These are phyloP conservation scores for Eupithecia abbreviata DNA, from an alignment of 2,888 invertebrate genomes.

Conservation along the genomic window DNA sequence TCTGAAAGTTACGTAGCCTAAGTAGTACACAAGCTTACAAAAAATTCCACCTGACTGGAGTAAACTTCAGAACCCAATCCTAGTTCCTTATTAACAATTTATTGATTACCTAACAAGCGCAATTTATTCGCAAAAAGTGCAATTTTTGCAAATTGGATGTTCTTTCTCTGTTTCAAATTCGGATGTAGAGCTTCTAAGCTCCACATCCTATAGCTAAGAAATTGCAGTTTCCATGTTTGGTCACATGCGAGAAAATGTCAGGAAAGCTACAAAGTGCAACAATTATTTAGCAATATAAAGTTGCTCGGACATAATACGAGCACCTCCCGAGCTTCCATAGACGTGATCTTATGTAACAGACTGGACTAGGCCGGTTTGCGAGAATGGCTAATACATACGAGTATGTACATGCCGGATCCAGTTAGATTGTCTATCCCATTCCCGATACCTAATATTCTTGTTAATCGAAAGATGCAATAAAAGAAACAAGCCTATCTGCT, in stretches of 20 bases:
- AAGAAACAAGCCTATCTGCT: neutral
- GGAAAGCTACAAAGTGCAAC: neutral
- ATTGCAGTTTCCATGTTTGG: neutral
- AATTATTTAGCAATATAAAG: neutral
- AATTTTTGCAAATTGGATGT: too few species aligned
- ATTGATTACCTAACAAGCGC: neutral
- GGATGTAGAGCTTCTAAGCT: too few species aligned
- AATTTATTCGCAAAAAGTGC: too few species aligned
- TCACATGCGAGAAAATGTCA: neutral
- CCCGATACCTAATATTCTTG: constrained; percentile 10
- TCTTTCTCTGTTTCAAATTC: too few species aligned
- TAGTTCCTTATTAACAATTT: neutral
- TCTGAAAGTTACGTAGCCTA: neutral
- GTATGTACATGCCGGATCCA: constrained; percentile 22
- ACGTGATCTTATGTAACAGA: constrained; percentile 32
- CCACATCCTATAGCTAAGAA: neutral
- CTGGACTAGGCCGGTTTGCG: constrained; percentile 36
- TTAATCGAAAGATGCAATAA: neutral
- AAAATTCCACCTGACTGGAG: neutral
- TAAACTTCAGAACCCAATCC: neutral
- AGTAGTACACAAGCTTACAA: neutral
- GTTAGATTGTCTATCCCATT: constrained; percentile 26
- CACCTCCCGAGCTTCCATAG: constrained; percentile 30
- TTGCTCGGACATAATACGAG: constrained; percentile 7
- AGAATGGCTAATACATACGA: constrained; percentile 21